Evolutionary conservation across 2,113 vertebrate species (phyloP), one percentile per base, ranked within the genome.

Genomic region (Sphyrna mokarran): DNA sequence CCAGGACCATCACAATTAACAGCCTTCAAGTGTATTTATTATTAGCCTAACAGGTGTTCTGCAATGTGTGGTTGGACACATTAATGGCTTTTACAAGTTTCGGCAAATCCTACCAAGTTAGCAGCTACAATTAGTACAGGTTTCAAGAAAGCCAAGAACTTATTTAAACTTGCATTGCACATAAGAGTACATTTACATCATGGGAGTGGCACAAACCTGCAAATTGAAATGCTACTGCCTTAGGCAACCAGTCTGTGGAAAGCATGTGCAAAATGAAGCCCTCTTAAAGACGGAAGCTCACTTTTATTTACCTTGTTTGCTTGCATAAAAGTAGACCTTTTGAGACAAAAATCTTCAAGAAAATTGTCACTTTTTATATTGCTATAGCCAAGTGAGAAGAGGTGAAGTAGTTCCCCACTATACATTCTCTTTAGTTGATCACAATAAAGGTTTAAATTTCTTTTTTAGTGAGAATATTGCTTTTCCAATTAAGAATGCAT

Each of bases 31-130:
- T 29, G 66, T 29, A 58, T 63, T 43, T 72, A 95, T 95, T 94
- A 94, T 70, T 48, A 95, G 54, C 94, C 68, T 48, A 76, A 95
- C 69, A 95, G 94, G 94, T 95, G 94, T 54, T 95, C 94, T 95
- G 94, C 68, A 95, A 95, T 95, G 40, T 95, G 94, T 54, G 94
- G 94, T 54, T 95, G 22, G 26, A 72, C 18, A 54, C 11, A 54
- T 48, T 95, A 95, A 72, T 95, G 29, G 20, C 69, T 95, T 76
- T 72, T 72, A 95, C 94, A 76, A 54, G 20, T 43, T 69, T 54
- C 69, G 54, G 94, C 94, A 72, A 76, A 70, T 70, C 69, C 69
- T 70, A 43, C 10, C 22, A 54, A 33, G 69, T 54, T 72, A 54
- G 43, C 69, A 48, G 69, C 69, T 29, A 72, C 43, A 43, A 61